These are phyloP conservation scores for Sebastes schlegelii DNA, from an alignment of 2,113 vertebrate genomes.

Conservation along the genomic window DNA sequence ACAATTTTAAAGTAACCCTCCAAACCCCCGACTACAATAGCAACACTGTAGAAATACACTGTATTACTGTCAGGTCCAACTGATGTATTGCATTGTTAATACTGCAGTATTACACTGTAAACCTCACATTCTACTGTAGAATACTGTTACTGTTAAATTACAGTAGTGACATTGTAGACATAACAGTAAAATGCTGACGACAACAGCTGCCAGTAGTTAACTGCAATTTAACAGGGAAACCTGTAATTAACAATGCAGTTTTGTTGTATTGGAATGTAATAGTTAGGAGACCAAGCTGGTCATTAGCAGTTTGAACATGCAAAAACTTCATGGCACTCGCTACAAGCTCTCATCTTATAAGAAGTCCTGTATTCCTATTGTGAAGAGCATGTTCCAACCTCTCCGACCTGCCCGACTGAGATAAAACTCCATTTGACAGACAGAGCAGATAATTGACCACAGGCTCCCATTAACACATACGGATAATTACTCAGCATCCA, in stretches of 20 bases:
- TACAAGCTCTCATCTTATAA: not conserved
- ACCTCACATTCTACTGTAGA: not conserved
- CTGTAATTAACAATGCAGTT: no score
- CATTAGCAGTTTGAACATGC: not conserved
- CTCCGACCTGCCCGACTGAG: not conserved
- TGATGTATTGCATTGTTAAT: no score
- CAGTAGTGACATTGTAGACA: not conserved
- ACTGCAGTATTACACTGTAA: not conserved
- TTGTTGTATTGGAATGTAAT: not conserved
- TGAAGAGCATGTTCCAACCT: not conserved
- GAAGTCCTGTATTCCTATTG: not conserved
- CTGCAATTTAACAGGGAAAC: not conserved
- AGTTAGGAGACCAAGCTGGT: not conserved
- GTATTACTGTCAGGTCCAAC: not conserved
- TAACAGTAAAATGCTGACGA: no score
- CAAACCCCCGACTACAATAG: not conserved
- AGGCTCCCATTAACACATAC: constrained; percentile 25
- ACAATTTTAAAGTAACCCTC: no score
- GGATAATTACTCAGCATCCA: constrained; percentile 23
- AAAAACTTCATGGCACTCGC: not conserved
- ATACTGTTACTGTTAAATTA: not conserved
- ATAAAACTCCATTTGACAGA: constrained; percentile 19
- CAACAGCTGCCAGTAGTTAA: not conserved
- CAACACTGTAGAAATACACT: not conserved
- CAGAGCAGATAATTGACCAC: constrained; percentile 37